A percentile compares a stretch with the other conserved stretches of the same genome.
These are phyloP conservation scores for Mesorhabditis spiculigera DNA, from an alignment of 2,888 invertebrate species.

Conservation along the genomic window DNA sequence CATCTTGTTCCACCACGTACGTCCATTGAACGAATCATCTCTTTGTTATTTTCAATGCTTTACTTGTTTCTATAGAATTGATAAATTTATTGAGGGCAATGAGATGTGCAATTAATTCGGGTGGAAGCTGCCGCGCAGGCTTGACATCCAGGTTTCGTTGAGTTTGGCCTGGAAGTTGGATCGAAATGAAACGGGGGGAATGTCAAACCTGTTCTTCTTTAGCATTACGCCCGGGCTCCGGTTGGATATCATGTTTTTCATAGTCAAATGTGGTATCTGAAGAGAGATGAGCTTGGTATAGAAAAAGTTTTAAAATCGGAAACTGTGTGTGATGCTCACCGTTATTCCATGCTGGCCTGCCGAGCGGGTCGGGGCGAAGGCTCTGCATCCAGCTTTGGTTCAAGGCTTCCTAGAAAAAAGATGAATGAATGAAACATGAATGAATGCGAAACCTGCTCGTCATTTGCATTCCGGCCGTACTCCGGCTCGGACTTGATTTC, in stretches of 20 bases:
- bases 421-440: not conserved
- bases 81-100: too few species aligned
- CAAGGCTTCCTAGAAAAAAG: constrained; percentile 1
- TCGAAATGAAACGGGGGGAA: not conserved
- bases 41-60: too few species aligned
- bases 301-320: too few species aligned
- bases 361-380: constrained; percentile 2
- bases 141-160: constrained; percentile 1
- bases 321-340: constrained; percentile 9
- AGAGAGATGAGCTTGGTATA: too few species aligned
- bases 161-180: not conserved
- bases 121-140: not conserved
- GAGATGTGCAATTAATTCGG: not conserved
- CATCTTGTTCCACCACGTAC: too few species aligned
- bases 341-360: constrained; percentile 31
- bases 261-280: constrained; percentile 2
- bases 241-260: not conserved
- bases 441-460: not conserved
- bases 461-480: not conserved
- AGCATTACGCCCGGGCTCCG: not conserved
- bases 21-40: too few species aligned
- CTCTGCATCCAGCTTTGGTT: constrained; percentile 4
- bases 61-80: too few species aligned
- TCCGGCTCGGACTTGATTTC: not conserved
- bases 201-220: not conserved